Conservation (phyloP, 2,797 vertebrate genomes). For the Coccyzus lansbergi region DNA sequence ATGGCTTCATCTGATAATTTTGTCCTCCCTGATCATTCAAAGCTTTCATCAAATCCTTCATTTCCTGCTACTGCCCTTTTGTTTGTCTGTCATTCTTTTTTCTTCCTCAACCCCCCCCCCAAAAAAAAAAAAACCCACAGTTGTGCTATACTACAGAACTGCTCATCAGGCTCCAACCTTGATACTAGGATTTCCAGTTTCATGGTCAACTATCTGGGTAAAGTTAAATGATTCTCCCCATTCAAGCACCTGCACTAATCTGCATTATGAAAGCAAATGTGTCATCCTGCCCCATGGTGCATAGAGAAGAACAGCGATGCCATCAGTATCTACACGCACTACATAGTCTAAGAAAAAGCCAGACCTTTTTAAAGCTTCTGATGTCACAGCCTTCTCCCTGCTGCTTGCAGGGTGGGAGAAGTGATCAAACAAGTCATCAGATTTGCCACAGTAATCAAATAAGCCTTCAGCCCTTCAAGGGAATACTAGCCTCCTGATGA, state of each 20-base stretch:
- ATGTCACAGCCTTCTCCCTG: background rate
- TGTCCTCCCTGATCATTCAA: background rate
- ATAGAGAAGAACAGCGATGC: background rate
- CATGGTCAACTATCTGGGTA: background rate
- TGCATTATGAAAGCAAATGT: background rate
- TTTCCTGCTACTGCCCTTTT: background rate
- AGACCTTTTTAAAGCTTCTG: background rate
- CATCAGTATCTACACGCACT: background rate
- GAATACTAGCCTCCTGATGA: rapidly evolving
- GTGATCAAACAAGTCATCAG: too few species aligned
- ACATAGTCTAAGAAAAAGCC: background rate
- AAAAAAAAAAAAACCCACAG: too few species aligned
- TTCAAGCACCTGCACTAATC: background rate
- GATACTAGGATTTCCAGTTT: background rate
- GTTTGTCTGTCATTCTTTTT: background rate
- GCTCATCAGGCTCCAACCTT: background rate
- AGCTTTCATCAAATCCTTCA: background rate
- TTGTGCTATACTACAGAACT: background rate
- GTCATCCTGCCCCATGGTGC: background rate
- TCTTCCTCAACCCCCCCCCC: too few species aligned
- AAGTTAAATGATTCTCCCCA: background rate
- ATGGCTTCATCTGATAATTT: background rate
- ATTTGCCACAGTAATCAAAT: background rate
- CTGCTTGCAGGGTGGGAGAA: background rate
- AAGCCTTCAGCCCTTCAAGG: background rate